Conservation (phyloP, 2,797 vertebrate species). For the Cryptoblepharus egeriae region DNA sequence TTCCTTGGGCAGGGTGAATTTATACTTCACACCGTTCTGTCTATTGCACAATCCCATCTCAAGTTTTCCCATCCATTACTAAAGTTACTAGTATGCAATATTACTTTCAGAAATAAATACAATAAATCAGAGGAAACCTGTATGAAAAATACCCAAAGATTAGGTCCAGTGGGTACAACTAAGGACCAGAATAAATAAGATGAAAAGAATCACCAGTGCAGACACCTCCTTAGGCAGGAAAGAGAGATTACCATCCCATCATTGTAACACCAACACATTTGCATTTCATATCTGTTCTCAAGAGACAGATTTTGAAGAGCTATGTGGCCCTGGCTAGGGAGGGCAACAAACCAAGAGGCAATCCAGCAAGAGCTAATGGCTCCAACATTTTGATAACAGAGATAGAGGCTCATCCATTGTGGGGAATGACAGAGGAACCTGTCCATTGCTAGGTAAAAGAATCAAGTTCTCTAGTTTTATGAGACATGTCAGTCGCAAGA, state of each 20-base stretch:
- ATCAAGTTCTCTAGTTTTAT: too few species aligned
- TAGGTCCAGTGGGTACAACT: background rate
- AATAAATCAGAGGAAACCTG: background rate
- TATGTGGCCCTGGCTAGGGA: background rate
- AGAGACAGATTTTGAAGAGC: background rate
- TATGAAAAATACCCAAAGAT: background rate
- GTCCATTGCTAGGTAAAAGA: too few species aligned
- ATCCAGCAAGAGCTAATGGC: background rate
- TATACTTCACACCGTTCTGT: background rate
- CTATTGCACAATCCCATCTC: background rate
- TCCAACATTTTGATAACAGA: background rate
- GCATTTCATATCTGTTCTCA: background rate
- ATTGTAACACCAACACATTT: background rate
- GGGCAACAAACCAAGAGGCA: background rate
- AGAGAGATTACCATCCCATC: background rate
- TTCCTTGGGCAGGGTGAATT: background rate
- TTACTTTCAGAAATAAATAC: background rate
- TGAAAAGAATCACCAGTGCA: background rate
- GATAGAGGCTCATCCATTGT: background rate
- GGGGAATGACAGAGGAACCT: too few species aligned
- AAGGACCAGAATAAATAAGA: background rate
- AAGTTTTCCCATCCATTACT: background rate
- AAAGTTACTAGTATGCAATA: background rate
- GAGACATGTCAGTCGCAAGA: too few species aligned
- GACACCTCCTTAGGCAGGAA: background rate